Evolutionary conservation across 2,113 vertebrate genomes (phyloP).

Genomic region (Xyliphius kryptos): DNA sequence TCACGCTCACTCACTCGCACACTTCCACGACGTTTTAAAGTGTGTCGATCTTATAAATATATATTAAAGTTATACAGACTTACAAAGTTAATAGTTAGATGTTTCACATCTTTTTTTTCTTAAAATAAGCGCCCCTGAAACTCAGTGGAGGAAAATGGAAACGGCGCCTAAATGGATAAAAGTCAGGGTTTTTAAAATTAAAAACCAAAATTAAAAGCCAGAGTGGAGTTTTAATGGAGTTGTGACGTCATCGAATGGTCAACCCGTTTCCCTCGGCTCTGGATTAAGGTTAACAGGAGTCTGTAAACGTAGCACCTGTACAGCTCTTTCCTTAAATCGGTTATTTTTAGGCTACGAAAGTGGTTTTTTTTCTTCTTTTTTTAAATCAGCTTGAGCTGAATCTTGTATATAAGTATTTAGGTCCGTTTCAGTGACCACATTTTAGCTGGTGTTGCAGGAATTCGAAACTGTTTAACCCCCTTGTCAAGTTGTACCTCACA

Average conservation of each 20-base stretch:
- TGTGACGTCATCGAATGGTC: slow-evolving; percentile 45
- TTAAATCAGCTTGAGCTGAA: slow-evolving; percentile 75
- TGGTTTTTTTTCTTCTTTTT: slow-evolving; percentile 36
- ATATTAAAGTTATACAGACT: slow-evolving; percentile 57
- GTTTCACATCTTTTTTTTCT: slow-evolving; percentile 41
- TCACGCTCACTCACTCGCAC: slow-evolving; percentile 28
- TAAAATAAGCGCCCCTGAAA: slow-evolving; percentile 20
- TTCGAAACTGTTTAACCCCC: slow-evolving; percentile 72
- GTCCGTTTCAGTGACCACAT: slow-evolving; percentile 85
- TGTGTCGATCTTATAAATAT: slow-evolving; percentile 49
- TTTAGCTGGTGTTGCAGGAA: slow-evolving; percentile 74
- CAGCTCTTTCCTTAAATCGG: slow-evolving; percentile 61
- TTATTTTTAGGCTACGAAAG: slow-evolving; percentile 70
- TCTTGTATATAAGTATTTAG: slow-evolving; percentile 81
- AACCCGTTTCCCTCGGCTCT: slow-evolving; percentile 34
- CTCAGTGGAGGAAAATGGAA: slow-evolving; percentile 27
- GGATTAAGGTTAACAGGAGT: slow-evolving; percentile 45
- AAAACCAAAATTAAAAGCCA: slow-evolving; percentile 25
- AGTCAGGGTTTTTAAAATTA: not conserved
- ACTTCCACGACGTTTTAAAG: slow-evolving; percentile 43
- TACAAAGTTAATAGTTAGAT: slow-evolving; percentile 42
- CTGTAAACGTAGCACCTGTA: slow-evolving; percentile 55
- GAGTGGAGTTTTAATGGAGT: slow-evolving; percentile 46
- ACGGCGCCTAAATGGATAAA: slow-evolving; percentile 27
- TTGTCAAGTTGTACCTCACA: slow-evolving; percentile 15